Evolutionary conservation across 2,113 vertebrate genomes (phyloP).

Genomic region (Peromyscus leucopus): DNA sequence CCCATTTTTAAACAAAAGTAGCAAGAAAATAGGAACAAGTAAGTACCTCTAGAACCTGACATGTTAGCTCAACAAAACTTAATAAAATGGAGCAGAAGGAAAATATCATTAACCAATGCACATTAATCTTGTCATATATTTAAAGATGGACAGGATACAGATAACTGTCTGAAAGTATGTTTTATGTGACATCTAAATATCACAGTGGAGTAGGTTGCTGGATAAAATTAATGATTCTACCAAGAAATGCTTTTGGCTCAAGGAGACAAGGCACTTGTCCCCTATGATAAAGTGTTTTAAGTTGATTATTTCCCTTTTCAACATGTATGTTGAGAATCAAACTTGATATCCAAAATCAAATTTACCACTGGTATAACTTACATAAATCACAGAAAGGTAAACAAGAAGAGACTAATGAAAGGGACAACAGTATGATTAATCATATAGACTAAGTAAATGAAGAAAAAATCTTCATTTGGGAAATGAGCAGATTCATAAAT

Average conservation of each 20-base stretch:
- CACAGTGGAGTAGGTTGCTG: not conserved
- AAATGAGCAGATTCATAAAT: constrained; percentile 6
- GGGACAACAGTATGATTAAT: not conserved
- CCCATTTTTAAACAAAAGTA: constrained; percentile 43
- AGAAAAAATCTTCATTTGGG: not conserved
- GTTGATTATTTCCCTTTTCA: constrained; percentile 25
- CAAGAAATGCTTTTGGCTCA: not conserved
- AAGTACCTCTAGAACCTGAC: constrained; percentile 29
- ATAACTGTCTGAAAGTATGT: not conserved
- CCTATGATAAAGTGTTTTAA: constrained; percentile 10
- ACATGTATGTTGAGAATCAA: constrained; percentile 9
- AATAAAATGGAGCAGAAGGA: not conserved
- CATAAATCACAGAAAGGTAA: constrained; percentile 54
- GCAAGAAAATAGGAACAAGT: constrained; percentile 54
- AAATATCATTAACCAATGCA: not conserved
- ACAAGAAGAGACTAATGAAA: not conserved
- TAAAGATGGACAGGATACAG: not conserved
- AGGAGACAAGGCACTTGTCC: not conserved
- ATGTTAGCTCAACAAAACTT: not conserved
- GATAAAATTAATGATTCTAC: constrained; percentile 13
- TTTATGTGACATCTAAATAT: not conserved
- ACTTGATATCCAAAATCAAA: constrained; percentile 19
- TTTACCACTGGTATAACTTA: constrained; percentile 15
- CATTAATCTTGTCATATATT: not conserved
- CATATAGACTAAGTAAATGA: not conserved